Percentiles rank a stretch among this genome's conserved stretches.
Conservation (phyloP, 2,888 invertebrate species). For the Ametastegia equiseti region DNA sequence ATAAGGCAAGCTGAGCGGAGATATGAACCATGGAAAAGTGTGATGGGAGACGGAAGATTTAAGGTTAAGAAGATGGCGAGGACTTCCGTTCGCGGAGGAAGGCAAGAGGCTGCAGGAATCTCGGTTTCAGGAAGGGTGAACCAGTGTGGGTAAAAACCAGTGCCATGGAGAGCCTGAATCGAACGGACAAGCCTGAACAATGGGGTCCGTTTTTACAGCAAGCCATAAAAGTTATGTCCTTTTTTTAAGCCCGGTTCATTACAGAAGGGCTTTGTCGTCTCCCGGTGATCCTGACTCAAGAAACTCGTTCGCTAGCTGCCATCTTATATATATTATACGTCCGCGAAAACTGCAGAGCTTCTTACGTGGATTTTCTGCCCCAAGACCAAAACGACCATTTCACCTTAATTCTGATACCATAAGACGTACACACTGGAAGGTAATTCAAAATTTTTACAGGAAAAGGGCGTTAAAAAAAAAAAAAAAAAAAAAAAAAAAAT, state of each 20-base stretch:
- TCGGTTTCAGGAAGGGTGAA: not conserved
- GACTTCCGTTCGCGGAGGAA: slow-evolving; percentile 14
- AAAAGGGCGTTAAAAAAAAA: too few species aligned
- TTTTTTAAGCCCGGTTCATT: slow-evolving; percentile 31
- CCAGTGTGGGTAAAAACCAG: not conserved
- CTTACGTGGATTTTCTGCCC: not conserved
- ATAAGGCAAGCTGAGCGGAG: slow-evolving; percentile 24
- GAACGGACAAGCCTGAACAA: slow-evolving; percentile 42
- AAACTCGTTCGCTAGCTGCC: not conserved
- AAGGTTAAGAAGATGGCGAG: slow-evolving; percentile 9
- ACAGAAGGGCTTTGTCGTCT: slow-evolving; percentile 34
- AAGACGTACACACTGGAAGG: too few species aligned
- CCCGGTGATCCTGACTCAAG: slow-evolving; percentile 16
- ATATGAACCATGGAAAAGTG: slow-evolving; percentile 41
- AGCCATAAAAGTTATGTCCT: slow-evolving; percentile 40
- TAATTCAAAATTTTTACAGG: too few species aligned
- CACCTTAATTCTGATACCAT: too few species aligned
- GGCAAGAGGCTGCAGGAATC: slow-evolving; percentile 8
- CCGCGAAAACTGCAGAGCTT: not conserved
- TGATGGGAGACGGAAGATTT: slow-evolving; percentile 32
- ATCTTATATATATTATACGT: not conserved
- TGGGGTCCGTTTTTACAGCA: slow-evolving; percentile 46
- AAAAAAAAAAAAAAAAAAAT: too few species aligned
- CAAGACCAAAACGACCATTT: too few species aligned
- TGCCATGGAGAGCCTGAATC: slow-evolving; percentile 8